Percentiles rank a stretch among this genome's conserved stretches.
Evolutionary conservation across 1,140 invertebrate species (phyloP).

Genomic region (Drosophila auraria): DNA sequence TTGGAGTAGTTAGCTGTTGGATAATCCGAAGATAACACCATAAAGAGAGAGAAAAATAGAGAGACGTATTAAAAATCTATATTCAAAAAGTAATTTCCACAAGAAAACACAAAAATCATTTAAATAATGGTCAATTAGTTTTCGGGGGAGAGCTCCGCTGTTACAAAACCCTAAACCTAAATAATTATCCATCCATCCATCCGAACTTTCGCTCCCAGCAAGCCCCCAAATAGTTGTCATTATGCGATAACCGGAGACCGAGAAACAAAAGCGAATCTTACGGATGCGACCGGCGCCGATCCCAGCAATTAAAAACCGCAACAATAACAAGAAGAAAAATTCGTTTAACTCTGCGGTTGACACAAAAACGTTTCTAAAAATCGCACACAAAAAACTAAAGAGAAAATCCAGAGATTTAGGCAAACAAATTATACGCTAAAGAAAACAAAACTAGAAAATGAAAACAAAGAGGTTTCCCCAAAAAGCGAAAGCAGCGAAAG

Average conservation of each 20-base stretch:
- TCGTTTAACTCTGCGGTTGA: constrained; percentile 55
- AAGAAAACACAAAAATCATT: constrained; percentile 31
- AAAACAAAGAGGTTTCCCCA: constrained; percentile 56
- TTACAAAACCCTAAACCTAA: constrained; percentile 65
- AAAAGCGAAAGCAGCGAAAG: constrained; percentile 69
- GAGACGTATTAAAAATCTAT: constrained; percentile 42
- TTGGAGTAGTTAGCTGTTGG: constrained; percentile 66
- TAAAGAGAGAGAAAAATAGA: constrained; percentile 15
- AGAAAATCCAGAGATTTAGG: constrained; percentile 46
- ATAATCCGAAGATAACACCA: constrained; percentile 21
- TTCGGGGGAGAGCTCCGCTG: constrained; percentile 34
- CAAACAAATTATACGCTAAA: constrained; percentile 54
- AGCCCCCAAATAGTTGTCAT: constrained; percentile 72
- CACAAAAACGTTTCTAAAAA: constrained; percentile 62
- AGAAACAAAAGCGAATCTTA: constrained; percentile 63
- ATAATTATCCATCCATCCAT: constrained; percentile 57
- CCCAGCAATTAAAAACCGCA: constrained; percentile 69
- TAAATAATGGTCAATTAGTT: constrained; percentile 58
- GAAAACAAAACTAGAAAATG: constrained; percentile 56
- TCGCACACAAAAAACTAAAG: constrained; percentile 43
- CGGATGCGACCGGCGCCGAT: constrained; percentile 26
- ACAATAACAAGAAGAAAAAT: constrained; percentile 57
- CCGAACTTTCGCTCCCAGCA: constrained; percentile 69
- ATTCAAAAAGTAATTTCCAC: constrained; percentile 47
- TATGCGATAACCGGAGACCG: constrained; percentile 60